These are phyloP conservation scores for Rana temporaria DNA, from an alignment of 2,113 vertebrate genomes.

Conservation along the genomic window DNA sequence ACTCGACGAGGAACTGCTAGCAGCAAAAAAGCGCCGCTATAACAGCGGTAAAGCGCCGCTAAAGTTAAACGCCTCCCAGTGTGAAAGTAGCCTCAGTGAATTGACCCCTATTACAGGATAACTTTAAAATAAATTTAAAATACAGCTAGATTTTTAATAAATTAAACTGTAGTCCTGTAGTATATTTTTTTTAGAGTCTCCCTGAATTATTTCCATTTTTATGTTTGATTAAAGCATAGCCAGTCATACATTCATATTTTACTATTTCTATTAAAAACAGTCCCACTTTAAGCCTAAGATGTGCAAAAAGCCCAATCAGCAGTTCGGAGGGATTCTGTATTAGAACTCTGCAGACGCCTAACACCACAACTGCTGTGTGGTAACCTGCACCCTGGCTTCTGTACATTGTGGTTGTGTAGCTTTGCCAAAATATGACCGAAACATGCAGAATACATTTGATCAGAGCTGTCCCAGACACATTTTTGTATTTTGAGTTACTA, in stretches of 20 bases:
- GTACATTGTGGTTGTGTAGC: not conserved
- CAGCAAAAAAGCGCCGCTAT: too few species aligned
- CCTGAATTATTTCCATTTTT: constrained; percentile 25
- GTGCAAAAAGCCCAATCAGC: not conserved
- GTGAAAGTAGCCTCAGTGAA: too few species aligned
- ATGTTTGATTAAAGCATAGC: not conserved
- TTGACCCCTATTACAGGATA: too few species aligned
- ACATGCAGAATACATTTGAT: too few species aligned
- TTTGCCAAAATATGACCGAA: not conserved
- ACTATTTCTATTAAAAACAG: constrained; percentile 10
- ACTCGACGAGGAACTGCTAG: too few species aligned
- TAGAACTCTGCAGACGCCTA: not conserved
- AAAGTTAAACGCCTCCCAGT: too few species aligned
- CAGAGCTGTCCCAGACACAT: too few species aligned
- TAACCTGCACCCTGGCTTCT: not conserved
- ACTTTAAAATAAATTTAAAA: too few species aligned
- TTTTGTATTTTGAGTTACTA: too few species aligned
- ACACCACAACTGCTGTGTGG: not conserved
- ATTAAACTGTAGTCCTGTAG: not conserved
- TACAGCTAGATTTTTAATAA: too few species aligned
- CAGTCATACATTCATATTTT: constrained; percentile 6
- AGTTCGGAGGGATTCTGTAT: not conserved
- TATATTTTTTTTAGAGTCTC: too few species aligned
- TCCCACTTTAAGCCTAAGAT: not conserved
- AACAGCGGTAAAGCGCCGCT: too few species aligned